These are phyloP conservation scores for Rhamnusium bicolor DNA, from an alignment of 2,888 invertebrate genomes.

Conservation along the genomic window DNA sequence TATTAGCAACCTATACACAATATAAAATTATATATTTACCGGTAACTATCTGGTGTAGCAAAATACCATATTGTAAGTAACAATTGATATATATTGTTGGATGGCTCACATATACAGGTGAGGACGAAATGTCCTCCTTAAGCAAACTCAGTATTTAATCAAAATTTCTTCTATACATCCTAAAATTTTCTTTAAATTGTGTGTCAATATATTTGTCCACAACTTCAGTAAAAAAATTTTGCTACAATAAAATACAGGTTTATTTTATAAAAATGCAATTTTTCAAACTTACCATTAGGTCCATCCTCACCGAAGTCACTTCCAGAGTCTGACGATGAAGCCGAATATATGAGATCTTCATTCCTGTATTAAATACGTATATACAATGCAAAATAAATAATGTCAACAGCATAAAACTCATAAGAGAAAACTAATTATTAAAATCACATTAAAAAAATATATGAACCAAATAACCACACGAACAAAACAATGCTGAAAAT, in stretches of 20 bases:
- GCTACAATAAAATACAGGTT: neutral
- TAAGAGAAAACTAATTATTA: too few relatives aligned
- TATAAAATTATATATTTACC: neutral
- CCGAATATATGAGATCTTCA: neutral
- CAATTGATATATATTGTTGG: conserved; percentile 11
- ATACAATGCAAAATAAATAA: too few relatives aligned
- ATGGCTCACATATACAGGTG: conserved; percentile 17
- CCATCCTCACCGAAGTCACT: neutral
- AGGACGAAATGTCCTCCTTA: conserved; percentile 20
- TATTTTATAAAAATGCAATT: neutral
- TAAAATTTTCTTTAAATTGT: conserved; percentile 30
- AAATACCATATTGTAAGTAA: conserved; percentile 1
- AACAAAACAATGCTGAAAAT: too few relatives aligned
- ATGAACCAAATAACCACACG: too few relatives aligned
- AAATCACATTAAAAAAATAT: too few relatives aligned
- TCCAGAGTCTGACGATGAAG: neutral
- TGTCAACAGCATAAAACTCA: too few relatives aligned
- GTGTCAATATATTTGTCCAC: conserved; percentile 28
- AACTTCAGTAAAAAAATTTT: conserved; percentile 2
- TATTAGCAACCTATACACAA: conserved; percentile 14
- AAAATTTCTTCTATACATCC: conserved; percentile 31
- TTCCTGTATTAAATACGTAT: too few relatives aligned
- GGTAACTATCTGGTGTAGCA: neutral
- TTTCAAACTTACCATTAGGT: neutral
- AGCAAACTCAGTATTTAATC: conserved; percentile 30